phyloP scores from a whole-genome alignment of 1,140 invertebrate species.

The Cepaea nemoralis region DNA sequence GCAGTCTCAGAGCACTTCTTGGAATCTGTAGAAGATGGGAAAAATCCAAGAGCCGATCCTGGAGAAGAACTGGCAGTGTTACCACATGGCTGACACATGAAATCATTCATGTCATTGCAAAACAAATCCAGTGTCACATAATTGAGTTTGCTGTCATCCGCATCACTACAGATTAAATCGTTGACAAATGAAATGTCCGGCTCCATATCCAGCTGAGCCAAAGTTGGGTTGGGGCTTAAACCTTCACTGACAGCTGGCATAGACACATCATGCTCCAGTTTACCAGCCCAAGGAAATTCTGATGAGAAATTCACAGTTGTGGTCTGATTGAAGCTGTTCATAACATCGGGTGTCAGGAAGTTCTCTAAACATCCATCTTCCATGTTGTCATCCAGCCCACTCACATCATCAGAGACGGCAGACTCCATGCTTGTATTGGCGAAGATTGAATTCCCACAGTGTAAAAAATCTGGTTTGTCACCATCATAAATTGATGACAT shows the following conservation, averaged over 20 bases:
- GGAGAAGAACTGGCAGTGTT: neutral
- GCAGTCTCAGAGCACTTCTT: neutral
- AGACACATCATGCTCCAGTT: constrained; percentile 10
- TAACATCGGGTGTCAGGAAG: constrained; percentile 23
- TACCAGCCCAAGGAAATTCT: neutral
- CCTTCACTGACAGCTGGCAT: neutral
- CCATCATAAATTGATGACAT: constrained; percentile 30
- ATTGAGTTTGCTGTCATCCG: constrained; percentile 21
- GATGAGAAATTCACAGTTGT: neutral
- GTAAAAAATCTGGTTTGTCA: neutral
- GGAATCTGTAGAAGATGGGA: neutral
- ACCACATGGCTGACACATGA: neutral
- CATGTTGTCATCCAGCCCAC: constrained; percentile 27
- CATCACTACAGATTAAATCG: constrained; percentile 4
- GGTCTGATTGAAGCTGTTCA: constrained; percentile 3
- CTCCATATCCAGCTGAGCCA: constrained; percentile 34
- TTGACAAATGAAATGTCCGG: constrained; percentile 22
- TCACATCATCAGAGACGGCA: constrained; percentile 4
- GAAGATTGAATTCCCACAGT: constrained; percentile 1
- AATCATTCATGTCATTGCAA: constrained; percentile 17
- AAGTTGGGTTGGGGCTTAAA: constrained; percentile 13
- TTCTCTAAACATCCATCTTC: constrained; percentile 26
- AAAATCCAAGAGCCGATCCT: neutral
- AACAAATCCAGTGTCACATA: constrained; percentile 7
- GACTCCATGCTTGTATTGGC: constrained; percentile 21